Base-by-base conservation (phyloP, 2,888 invertebrate species). In the Dorcus hopei region DNA sequence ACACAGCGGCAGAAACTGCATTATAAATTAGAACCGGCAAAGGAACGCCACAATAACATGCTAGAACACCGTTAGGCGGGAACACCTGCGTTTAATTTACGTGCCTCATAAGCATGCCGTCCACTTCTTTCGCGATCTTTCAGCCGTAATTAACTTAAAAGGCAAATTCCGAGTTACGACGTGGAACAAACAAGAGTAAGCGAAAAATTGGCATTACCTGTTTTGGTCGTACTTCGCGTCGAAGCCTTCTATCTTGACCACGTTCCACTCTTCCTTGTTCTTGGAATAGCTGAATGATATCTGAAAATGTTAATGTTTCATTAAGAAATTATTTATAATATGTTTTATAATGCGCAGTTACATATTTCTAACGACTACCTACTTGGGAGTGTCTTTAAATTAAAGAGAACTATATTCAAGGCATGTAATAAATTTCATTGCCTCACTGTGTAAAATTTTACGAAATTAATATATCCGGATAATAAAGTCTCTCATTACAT, bases 221-320 rank as follows among this genome's bases (percentile, higher is more conserved):
- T 90, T 92, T 51, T 92, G 91, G 81, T 94, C 94, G 66, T 88
- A 86, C 77, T 85, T 85, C 52, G 82, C 80, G 73, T 90, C 88
- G 73, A 94, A 93, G 7, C 93, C 93, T 65, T 93, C 92, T 65
- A 94, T 89, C 75, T 89, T 88, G 65, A 94, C 85, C 11, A 91
- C 88, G 77, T 94, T 94, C 89, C 90, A 89, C 73, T 91, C 91
- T 67, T 90, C 89, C 73, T 88, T 88, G 69, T 85, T 85, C 68
- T 86, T 86, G 23, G 90, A 87, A 77, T 93, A 94, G 74, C 93
- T 91, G 76, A 94, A 93, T 61, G 93, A 93, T 70, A 94, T 88
- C 86, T 91, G 80, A n/a, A 81, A 81, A 60, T 69, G 71, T 33
- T 33, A 33, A 33, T 33, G 26, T 6, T 33, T 6, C 26, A 66